Evolutionary conservation across 2,113 vertebrate species (phyloP).

Genomic region (Myotis yumanensis): DNA sequence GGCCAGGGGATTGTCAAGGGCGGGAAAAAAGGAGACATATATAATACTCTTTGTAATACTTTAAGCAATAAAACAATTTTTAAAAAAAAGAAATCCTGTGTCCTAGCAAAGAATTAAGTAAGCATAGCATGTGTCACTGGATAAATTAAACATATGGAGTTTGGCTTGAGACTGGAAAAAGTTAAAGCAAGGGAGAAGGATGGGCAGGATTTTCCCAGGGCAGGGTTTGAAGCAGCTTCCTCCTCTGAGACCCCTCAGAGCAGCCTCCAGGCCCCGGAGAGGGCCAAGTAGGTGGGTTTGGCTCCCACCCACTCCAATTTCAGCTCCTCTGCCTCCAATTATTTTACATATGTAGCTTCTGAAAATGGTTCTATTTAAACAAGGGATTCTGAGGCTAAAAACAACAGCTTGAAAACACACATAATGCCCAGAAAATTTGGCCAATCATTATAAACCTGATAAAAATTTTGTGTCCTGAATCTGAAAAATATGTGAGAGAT

Average conservation of each 20-base stretch:
- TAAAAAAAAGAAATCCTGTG: not conserved
- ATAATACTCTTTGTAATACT: too few species aligned
- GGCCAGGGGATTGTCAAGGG: too few species aligned
- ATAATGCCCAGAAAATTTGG: not conserved
- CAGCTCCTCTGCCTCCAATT: too few species aligned
- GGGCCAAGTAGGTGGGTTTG: not conserved
- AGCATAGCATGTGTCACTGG: not conserved
- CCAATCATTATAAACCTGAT: not conserved
- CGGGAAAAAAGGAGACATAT: too few species aligned
- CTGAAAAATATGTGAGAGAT: not conserved
- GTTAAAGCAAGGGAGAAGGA: not conserved
- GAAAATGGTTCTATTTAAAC: slow-evolving; percentile 22
- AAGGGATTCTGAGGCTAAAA: slow-evolving; percentile 25
- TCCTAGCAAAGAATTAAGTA: not conserved
- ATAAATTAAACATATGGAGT: not conserved
- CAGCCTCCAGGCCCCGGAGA: too few species aligned
- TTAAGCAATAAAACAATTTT: too few species aligned
- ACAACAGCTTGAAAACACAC: not conserved
- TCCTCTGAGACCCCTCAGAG: not conserved
- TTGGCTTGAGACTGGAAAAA: not conserved
- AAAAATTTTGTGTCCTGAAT: not conserved
- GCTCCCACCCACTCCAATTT: too few species aligned
- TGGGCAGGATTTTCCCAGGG: not conserved
- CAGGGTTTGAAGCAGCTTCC: not conserved
- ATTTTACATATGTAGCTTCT: not conserved